Conservation (phyloP, 2,888 invertebrate species). For the Augiades crinisus region DNA sequence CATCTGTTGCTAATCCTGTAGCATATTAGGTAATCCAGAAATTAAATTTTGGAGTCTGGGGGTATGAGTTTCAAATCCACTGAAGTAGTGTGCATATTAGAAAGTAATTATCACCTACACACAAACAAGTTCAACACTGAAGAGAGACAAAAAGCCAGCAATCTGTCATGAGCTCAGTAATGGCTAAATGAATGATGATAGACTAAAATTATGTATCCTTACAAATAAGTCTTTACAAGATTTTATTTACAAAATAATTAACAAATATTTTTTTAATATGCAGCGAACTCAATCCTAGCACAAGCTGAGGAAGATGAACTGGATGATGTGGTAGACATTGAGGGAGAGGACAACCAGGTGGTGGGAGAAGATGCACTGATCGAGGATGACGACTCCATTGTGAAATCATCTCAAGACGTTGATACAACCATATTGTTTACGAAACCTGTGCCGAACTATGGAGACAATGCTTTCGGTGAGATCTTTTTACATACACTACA, state of each 20-base stretch:
- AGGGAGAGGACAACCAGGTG: slow-evolving; percentile 83
- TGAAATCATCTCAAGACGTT: slow-evolving; percentile 92
- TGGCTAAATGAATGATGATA: too few relatives aligned
- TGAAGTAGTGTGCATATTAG: too few relatives aligned
- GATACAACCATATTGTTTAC: slow-evolving; percentile 95
- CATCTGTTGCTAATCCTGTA: too few relatives aligned
- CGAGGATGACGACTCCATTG: slow-evolving; percentile 82
- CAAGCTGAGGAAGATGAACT: slow-evolving; percentile 85
- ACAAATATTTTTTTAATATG: slow-evolving; percentile 24
- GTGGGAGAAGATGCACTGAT: slow-evolving; percentile 84
- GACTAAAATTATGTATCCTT: too few relatives aligned
- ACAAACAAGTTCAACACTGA: too few relatives aligned
- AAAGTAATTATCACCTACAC: too few relatives aligned
- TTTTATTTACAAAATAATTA: background rate
- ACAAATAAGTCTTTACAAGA: too few relatives aligned
- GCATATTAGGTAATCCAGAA: too few relatives aligned
- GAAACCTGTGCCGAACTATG: slow-evolving; percentile 84
- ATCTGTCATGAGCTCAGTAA: too few relatives aligned
- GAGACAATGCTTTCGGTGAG: slow-evolving; percentile 85
- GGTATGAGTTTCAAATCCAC: too few relatives aligned
- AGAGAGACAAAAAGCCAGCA: too few relatives aligned
- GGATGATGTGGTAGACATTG: slow-evolving; percentile 86
- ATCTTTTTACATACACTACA: background rate
- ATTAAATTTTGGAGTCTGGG: too few relatives aligned
- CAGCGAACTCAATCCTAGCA: slow-evolving; percentile 72